Conservation (phyloP, 1,140 invertebrate species). For the Matsumurasca onukii region DNA sequence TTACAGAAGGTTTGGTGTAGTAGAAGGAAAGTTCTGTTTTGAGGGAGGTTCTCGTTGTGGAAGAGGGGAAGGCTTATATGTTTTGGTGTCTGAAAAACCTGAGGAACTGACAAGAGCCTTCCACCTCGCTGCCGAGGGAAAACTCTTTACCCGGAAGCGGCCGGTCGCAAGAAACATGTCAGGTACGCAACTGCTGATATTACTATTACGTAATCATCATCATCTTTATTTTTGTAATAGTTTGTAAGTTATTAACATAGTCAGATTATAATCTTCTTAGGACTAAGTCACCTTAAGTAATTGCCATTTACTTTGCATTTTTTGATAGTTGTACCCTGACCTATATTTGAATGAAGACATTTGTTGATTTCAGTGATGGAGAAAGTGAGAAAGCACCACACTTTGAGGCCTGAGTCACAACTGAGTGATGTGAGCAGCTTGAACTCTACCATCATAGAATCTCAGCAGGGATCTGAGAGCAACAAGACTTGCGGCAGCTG, state of each 20-base stretch:
- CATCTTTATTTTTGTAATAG: too few relatives aligned
- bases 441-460: constrained; percentile 46
- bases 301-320: too few relatives aligned
- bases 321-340: too few relatives aligned
- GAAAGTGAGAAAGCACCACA: constrained; percentile 57
- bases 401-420: constrained; percentile 57
- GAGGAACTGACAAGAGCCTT: constrained; percentile 71
- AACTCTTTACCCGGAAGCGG: constrained; percentile 57
- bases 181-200: constrained; percentile 45
- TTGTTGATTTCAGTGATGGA: constrained; percentile 58
- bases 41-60: constrained; percentile 88
- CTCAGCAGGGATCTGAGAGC: not conserved
- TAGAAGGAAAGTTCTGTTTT: constrained; percentile 86
- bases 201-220: too few relatives aligned
- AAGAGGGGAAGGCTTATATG: constrained; percentile 77
- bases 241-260: too few relatives aligned
- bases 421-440: constrained; percentile 55
- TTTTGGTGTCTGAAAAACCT: constrained; percentile 74
- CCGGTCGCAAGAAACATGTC: constrained; percentile 45
- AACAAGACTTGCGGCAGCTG: constrained; percentile 6
- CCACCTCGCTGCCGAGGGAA: constrained; percentile 71
- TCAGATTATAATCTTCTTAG: too few relatives aligned
- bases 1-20: constrained; percentile 76
- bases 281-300: too few relatives aligned
- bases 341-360: too few relatives aligned